A percentile compares a stretch with the other conserved stretches of the same genome.
Conservation (phyloP, 2,797 vertebrate species). For the Argentina silus region DNA sequence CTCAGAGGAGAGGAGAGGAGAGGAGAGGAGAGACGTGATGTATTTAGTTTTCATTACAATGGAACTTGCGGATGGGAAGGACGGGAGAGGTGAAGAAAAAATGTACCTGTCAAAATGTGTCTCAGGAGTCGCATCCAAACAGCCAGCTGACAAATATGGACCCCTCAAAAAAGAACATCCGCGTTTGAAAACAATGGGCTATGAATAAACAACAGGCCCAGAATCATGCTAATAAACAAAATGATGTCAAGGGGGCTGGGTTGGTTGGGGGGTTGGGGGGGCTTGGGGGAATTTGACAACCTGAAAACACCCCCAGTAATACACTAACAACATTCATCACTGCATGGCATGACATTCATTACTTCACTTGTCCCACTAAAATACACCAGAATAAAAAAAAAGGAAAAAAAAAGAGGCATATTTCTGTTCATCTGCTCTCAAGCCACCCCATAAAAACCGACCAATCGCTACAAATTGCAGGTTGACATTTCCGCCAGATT, state of each 20-base stretch:
- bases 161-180: conserved; percentile 71
- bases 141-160: conserved; percentile 96
- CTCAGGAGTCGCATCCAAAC: conserved; percentile 91
- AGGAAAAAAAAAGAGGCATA: conserved; percentile 6
- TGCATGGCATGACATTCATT: conserved; percentile 28
- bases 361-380: conserved; percentile 26
- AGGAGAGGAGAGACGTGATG: conserved; percentile 78
- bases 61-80: conserved; percentile 73
- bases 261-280: conserved; percentile 17
- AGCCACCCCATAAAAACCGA: conserved; percentile 1
- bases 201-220: conserved; percentile 76
- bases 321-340: conserved; percentile 50
- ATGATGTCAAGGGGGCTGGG: conserved; percentile 62
- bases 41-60: conserved; percentile 95
- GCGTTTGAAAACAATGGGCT: conserved; percentile 77
- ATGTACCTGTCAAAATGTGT: conserved; percentile 96
- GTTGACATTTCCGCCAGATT: conserved; percentile 43
- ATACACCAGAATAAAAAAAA: conserved; percentile 20
- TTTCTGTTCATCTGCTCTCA: not conserved
- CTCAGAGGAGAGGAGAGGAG: conserved; percentile 66
- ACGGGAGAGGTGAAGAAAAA: conserved; percentile 79
- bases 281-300: conserved; percentile 19
- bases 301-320: conserved; percentile 29
- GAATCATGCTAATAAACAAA: conserved; percentile 71
- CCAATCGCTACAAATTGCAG: conserved; percentile 30